Base-by-base conservation (phyloP, 2,888 invertebrate species). In the Cephus nigrinus region DNA sequence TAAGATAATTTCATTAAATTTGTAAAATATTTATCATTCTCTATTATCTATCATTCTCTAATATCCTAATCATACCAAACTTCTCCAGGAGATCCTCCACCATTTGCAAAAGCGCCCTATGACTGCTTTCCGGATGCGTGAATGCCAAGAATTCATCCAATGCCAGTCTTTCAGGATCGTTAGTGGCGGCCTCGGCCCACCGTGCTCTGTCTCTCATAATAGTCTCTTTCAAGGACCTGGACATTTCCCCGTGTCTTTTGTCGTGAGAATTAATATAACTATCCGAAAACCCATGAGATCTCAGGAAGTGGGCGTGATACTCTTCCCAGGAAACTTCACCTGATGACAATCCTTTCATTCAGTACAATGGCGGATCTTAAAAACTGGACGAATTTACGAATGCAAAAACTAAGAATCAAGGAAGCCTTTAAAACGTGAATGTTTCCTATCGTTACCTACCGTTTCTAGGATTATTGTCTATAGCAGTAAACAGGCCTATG, bases 101-200 rank as follows among this genome's bases (percentile, higher is more conserved):
- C 89, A 96, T 93, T 75, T 94, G 90, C 4, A 91, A 76, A 4
- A 91, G 84, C 3, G 90, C 90, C 11, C 90, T 83, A 78, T 90
- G 90, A 82, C 94, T 94, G 74, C 96, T 96, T 91, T 97, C 97
- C 0, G 97, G 97, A 92, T 97, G 97, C 2, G 96, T 94, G 89
- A 97, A 97, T 2, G 95, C 94, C 80, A 96, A 92, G 90, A 96
- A 96, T 90, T 97, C 97, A 84, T 96, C 95, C 33, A 96, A 92
- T 4, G 95, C 95, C 74, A 97, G 92, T 69, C 94, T 94, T 77
- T 96, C 96, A 2, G 96, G 95, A 90, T 96, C 95, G 23, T 95
- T 95, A 82, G 94, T 93, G 0, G 95, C 95, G 1, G 96, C 96
- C 90, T 96, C 96, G 76, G 95, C 93, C 96, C 96, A 97, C 9